Evolutionary conservation across 2,888 invertebrate genomes (phyloP), one percentile per base, ranked within the genome.

Genomic region (Scaptomyza tumidula): DNA sequence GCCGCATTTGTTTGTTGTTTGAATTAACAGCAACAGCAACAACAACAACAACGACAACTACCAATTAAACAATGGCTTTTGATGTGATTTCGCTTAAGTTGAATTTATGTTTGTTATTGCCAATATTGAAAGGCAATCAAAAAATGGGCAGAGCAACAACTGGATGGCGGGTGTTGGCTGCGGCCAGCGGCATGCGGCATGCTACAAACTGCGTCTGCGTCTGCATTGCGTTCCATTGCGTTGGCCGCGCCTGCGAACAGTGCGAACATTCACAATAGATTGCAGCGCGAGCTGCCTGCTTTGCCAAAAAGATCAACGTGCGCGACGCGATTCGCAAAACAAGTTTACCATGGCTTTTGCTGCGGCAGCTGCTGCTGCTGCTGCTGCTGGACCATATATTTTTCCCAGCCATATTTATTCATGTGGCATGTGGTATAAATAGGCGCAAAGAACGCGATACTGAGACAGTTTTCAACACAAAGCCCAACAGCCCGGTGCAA

Each of bases 381-480:
- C 59, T 44, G 60, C 46, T 16, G 63, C 59, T 81, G 67, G 65
- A 79, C 61, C 76, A 80, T 69, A 71, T 41, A 85, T 41, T 41
- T 80, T 71, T 64, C 62, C 29, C 65, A 71, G 75, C 66, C 65
- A 37, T 70, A 63, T 76, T 62, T 43, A 58, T 69, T 59, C 49
- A 46, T n/a, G 54, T 33, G 19, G n/a, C 37, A 66, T 55, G 39
- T 41, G 53, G 77, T 88, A 88, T 88, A 88, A 88, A 88, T 88
- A 88, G 74, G 75, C 79, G 73, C 80, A 73, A 78, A 86, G 80
- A 90, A 87, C 80, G 60, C 78, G 68, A 66, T 57, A 73, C 62
- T 79, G 82, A 79, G 79, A 82, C 90, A 89, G 89, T 89, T 90
- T 77, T 74, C 72, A 39, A 76, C 71, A 50, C 77, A 74, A 59